Evolutionary conservation across 2,797 vertebrate genomes (phyloP), one percentile per base, ranked within the genome.

Genomic region (Cryptoprocta ferox): DNA sequence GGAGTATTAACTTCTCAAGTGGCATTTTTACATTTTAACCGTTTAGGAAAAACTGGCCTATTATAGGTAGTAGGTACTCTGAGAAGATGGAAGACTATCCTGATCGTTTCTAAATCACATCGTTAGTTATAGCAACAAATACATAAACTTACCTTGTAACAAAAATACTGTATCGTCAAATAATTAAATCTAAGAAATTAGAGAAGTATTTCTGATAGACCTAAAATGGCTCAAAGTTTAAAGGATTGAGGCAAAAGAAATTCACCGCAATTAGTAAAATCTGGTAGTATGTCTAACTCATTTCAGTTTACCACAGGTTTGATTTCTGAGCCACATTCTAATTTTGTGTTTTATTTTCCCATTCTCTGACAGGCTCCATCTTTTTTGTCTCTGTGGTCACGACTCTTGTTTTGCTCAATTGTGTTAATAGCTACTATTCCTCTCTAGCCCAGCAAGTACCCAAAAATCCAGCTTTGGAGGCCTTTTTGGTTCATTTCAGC

Each of bases 401-500:
- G 19, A 0, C 95, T 0, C 0, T 97, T 59, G 0, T 97, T 0
- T 8, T 96, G 45, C 80, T 97, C 45, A 93, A 56, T 70, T 97
- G 21, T 32, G 80, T 98, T 90, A 87, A 97, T 0, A 95, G 71
- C n/a, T 99, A 76, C 97, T 98, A 93, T 2, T 92, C 93, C 12
- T 98, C 97, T 75, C 84, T 71, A 26, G 95, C 98, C 0, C 95
- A 97, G 75, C 94, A 79, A 7, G 50, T 91, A 5, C 80, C 94
- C 61, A 90, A 1, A 83, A 97, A 96, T 68, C 97, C 98, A 48
- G 97, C 94, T 0, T 66, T 98, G 92, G 98, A 98, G 39, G 95
- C 90, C 1, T 99, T 99, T 98, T 95, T 98, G 70, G 95, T 96
- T 28, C 97, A 98, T 32, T 98, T 99, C 71, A 94, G 98, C 7